Conservation (phyloP, 2,797 vertebrate genomes). For the Ambastaia sidthimunki region DNA sequence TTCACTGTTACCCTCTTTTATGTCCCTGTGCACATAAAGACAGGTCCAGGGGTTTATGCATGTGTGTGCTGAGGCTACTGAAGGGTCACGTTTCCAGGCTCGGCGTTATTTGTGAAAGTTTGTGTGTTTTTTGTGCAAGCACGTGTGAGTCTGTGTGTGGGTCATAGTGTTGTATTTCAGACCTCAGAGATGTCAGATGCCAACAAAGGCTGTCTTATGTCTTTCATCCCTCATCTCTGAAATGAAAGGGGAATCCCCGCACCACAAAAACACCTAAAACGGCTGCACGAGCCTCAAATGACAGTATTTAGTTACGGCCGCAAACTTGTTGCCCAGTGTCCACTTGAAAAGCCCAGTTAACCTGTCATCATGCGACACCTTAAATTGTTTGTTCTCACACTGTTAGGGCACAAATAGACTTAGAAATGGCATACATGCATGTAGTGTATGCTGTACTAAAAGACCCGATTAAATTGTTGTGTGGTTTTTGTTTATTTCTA, state of each 20-base stretch:
- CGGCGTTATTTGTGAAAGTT: slow-evolving; percentile 45
- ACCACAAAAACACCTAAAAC: slow-evolving; percentile 70
- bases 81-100: slow-evolving; percentile 63
- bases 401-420: slow-evolving; percentile 6
- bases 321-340: slow-evolving; percentile 34
- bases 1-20: slow-evolving; percentile 68
- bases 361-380: slow-evolving; percentile 11
- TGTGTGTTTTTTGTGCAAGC: slow-evolving; percentile 53
- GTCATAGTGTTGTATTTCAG: slow-evolving; percentile 53
- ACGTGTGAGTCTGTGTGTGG: slow-evolving; percentile 32
- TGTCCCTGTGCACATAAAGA: slow-evolving; percentile 69
- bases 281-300: slow-evolving; percentile 59
- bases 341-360: slow-evolving; percentile 44
- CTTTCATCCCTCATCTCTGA: slow-evolving; percentile 68
- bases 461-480: background rate
- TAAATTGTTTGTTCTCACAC: no score
- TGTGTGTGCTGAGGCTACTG: slow-evolving; percentile 45
- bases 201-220: slow-evolving; percentile 62
- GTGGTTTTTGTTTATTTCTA: no score
- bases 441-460: background rate
- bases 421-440: background rate
- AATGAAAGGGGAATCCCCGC: slow-evolving; percentile 69
- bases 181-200: slow-evolving; percentile 53
- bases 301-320: slow-evolving; percentile 46
- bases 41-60: slow-evolving; percentile 58